Percentiles rank a stretch among this genome's conserved stretches.
Evolutionary conservation across 2,113 vertebrate genomes (phyloP).

Genomic region (Archilochus colubris): DNA sequence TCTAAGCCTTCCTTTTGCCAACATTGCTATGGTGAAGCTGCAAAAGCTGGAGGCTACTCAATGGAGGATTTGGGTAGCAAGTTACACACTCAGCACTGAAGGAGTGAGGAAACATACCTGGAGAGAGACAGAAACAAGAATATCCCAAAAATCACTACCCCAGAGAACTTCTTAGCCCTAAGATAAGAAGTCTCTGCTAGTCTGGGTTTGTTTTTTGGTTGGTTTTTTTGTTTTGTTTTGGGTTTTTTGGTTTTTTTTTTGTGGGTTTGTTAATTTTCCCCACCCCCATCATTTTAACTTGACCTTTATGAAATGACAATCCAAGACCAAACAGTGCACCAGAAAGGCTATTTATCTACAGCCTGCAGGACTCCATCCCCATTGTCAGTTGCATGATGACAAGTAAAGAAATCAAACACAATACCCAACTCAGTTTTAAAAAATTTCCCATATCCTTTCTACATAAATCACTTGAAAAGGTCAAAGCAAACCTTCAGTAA

Average conservation of each 20-base stretch:
- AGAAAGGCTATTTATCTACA: background rate
- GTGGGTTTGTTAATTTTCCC: background rate
- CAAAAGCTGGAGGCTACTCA: background rate
- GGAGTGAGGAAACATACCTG: background rate
- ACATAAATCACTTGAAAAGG: background rate
- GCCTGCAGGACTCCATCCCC: background rate
- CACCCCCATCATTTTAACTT: background rate
- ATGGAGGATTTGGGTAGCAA: background rate
- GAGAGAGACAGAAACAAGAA: background rate
- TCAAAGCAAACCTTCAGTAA: background rate
- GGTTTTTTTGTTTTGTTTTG: background rate
- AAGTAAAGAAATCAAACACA: background rate
- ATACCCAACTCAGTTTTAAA: background rate
- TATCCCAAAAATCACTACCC: background rate
- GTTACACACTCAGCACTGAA: background rate
- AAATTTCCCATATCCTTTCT: background rate
- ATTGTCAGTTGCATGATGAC: background rate
- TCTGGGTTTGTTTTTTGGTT: background rate
- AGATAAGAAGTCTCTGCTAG: background rate
- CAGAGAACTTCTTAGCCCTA: background rate
- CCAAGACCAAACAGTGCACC: background rate
- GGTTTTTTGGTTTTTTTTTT: background rate
- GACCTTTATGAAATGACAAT: background rate
- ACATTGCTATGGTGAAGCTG: fast-evolving
- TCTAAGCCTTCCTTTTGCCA: background rate